Percentiles rank a stretch among this genome's conserved stretches.
phyloP scores from a whole-genome alignment of 2,113 vertebrate species.

The Heptranchias perlo region DNA sequence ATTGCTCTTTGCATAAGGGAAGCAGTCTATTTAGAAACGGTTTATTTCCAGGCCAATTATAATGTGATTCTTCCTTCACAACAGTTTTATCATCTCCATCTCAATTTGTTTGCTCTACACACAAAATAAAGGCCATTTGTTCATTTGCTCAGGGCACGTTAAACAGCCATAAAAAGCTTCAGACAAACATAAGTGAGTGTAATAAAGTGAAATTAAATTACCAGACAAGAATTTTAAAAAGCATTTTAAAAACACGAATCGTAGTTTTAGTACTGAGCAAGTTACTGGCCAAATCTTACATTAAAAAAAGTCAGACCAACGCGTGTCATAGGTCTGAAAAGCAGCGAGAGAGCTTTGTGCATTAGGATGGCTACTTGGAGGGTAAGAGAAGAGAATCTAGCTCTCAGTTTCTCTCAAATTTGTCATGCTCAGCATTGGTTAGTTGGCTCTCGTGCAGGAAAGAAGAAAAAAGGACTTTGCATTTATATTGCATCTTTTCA shows the following conservation, averaged over 20 bases:
- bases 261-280: background rate
- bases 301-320: background rate
- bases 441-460: background rate
- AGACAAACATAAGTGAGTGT: background rate
- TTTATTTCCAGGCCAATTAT: background rate
- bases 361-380: background rate
- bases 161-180: background rate
- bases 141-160: background rate
- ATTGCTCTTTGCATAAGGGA: too few species aligned
- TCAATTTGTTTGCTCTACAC: background rate
- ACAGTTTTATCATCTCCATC: background rate
- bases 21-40: too few species aligned
- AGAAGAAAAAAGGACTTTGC: background rate
- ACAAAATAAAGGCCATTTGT: background rate
- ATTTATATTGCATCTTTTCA: background rate
- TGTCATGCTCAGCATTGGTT: background rate
- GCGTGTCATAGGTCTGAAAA: background rate
- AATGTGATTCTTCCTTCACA: background rate
- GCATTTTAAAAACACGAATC: background rate
- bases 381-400: background rate
- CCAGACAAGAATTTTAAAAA: background rate
- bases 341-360: background rate
- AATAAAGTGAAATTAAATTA: slow-evolving; percentile 8
- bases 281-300: background rate
- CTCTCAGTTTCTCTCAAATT: background rate